Evolutionary conservation across 1,140 invertebrate species (phyloP).

Genomic region (Anagrus nilaparvatae): DNA sequence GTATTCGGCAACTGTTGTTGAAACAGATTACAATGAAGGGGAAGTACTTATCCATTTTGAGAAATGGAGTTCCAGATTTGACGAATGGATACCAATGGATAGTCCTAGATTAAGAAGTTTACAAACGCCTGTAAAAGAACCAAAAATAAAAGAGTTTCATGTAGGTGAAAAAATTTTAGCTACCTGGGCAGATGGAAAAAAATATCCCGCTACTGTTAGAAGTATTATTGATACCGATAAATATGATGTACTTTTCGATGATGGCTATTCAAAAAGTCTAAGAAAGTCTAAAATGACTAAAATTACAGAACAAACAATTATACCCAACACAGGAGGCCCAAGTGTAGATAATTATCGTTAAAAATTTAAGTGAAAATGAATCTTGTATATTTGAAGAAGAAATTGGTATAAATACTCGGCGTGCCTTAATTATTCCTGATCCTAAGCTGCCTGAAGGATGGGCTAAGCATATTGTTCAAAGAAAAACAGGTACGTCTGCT

Average conservation of each 20-base stretch:
- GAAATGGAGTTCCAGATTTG: constrained; percentile 64
- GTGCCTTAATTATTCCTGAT: too few species aligned
- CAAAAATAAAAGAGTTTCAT: constrained; percentile 44
- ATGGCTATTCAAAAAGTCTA: constrained; percentile 72
- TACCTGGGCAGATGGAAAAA: constrained; percentile 72
- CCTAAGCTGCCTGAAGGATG: too few species aligned
- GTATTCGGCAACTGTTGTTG: constrained; percentile 72
- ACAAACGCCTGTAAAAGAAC: constrained; percentile 38
- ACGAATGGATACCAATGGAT: constrained; percentile 86
- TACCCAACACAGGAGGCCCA: constrained; percentile 16
- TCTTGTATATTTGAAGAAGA: too few species aligned
- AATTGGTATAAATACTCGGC: too few species aligned
- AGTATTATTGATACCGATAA: constrained; percentile 58
- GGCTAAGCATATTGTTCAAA: too few species aligned
- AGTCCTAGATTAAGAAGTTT: constrained; percentile 63
- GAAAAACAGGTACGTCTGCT: not conserved
- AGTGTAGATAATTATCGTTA: constrained; percentile 24
- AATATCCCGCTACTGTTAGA: constrained; percentile 70
- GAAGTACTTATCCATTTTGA: constrained; percentile 84
- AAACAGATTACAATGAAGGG: constrained; percentile 74
- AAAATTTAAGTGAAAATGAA: too few species aligned
- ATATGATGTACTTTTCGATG: constrained; percentile 77
- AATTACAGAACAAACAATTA: constrained; percentile 21
- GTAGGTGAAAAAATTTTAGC: constrained; percentile 73
- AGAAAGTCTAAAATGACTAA: constrained; percentile 57